phyloP scores from a whole-genome alignment of 2,888 invertebrate genomes.

The Noctua janthina region DNA sequence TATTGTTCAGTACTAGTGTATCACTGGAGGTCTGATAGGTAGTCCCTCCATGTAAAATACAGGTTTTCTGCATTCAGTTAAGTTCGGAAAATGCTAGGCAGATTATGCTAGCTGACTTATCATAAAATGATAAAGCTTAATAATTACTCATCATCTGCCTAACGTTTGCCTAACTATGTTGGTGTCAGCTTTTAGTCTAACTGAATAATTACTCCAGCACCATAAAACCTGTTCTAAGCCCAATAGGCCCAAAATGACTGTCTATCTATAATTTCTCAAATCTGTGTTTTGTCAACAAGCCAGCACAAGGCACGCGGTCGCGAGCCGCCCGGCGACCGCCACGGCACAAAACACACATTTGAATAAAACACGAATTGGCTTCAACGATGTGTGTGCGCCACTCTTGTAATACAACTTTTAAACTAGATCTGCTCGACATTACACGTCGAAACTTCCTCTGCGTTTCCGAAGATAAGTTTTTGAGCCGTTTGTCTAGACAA shows the following conservation, averaged over 20 bases:
- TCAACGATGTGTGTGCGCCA: slow-evolving; percentile 73
- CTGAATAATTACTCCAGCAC: background rate
- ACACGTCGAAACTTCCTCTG: slow-evolving; percentile 54
- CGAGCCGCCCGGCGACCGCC: slow-evolving; percentile 19
- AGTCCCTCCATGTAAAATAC: background rate
- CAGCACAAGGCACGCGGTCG: slow-evolving; percentile 39
- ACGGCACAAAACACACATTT: slow-evolving; percentile 76
- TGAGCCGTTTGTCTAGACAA: slow-evolving; percentile 43
- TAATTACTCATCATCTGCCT: too few relatives aligned
- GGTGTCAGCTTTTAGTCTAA: too few relatives aligned
- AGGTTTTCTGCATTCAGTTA: background rate
- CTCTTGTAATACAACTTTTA: slow-evolving; percentile 78
- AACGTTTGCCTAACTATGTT: too few relatives aligned
- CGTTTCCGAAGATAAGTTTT: slow-evolving; percentile 55
- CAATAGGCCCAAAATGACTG: slow-evolving; percentile 21
- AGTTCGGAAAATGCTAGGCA: background rate
- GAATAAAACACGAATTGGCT: slow-evolving; percentile 83
- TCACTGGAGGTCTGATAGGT: background rate
- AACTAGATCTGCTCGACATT: slow-evolving; percentile 71
- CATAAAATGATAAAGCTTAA: background rate
- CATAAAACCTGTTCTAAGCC: slow-evolving; percentile 9
- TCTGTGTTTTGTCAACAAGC: slow-evolving; percentile 60
- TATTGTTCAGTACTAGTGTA: background rate
- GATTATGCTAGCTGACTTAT: background rate
- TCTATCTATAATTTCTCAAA: slow-evolving; percentile 22